Evolutionary conservation across 1,140 invertebrate genomes (phyloP), one percentile per base, ranked within the genome.

Genomic region (Dinothrombium tinctorium): DNA sequence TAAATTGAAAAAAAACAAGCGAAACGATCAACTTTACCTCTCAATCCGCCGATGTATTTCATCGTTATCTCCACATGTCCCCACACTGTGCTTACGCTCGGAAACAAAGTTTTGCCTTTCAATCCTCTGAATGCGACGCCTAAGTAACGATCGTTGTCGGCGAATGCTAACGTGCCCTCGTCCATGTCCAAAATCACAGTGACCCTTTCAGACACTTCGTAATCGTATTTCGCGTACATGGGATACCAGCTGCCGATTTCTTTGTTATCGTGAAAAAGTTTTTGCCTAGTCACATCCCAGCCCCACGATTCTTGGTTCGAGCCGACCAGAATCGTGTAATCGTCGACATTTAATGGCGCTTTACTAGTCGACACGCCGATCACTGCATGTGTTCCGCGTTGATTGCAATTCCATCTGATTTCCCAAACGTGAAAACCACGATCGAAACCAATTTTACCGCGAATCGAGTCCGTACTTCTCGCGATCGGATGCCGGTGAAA

Each of bases 401-500:
- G 87, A 55, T 83, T 66, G 50, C 78, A 82, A 50, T 82, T 86
- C 89, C 90, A 96, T 54, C 76, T 73, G 37, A 95, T 74, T 59
- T 94, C 86, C 87, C 89, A 95, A 33, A 87, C 83, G 61, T 98
- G 89, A 53, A 98, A 72, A 36, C 90, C 90, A 55, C 86, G 78
- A 33, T 80, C 84, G 56, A 89, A 87, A 8, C 87, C 87, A 24
- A 84, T 72, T 54, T 83, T 83, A 39, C 89, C 89, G 47, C 92
- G 70, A 58, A 98, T 95, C 57, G 87, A 95, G 65, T 98, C 92
- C 47, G 92, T 98, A 58, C 84, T 92, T 64, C 96, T 90, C 47
- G 90, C 90, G 19, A 96, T 90, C 20, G 90, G 92, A 61, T 96
- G 89, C 17, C 87, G 72, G 61, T 98, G 90, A 66, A 98, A 90